Percentiles rank a stretch among this genome's conserved stretches.
phyloP scores from a whole-genome alignment of 2,888 invertebrate species.

The Xestoiulus laeticollis region DNA sequence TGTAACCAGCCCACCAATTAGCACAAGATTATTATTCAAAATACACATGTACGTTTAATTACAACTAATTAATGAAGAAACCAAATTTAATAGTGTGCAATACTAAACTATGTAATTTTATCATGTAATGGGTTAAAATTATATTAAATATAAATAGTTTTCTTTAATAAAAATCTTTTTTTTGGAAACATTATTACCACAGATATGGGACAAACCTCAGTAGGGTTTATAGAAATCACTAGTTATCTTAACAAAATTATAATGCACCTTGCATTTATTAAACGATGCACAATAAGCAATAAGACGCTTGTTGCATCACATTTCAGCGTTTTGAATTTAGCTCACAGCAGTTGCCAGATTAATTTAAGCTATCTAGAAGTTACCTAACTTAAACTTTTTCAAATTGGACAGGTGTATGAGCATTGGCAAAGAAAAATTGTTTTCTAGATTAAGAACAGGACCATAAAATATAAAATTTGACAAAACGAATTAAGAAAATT shows the following conservation, averaged over 20 bases:
- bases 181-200: neutral
- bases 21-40: too few species aligned
- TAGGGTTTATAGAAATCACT: neutral
- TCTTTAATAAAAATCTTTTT: neutral
- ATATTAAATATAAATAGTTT: neutral
- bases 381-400: neutral
- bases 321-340: neutral
- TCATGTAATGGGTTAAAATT: too few species aligned
- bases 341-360: neutral
- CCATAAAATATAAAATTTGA: neutral
- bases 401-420: neutral
- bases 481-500: too few species aligned
- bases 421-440: neutral
- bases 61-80: too few species aligned
- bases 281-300: neutral
- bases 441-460: neutral
- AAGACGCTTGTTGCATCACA: neutral
- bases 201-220: conserved; percentile 1
- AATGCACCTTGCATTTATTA: neutral
- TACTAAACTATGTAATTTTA: too few species aligned
- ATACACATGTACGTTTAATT: too few species aligned
- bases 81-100: too few species aligned
- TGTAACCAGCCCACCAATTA: too few species aligned
- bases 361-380: neutral
- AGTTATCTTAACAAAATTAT: neutral